Conservation (phyloP, 92 coral and sea anemone species). For the Siderastrea siderea region DNA sequence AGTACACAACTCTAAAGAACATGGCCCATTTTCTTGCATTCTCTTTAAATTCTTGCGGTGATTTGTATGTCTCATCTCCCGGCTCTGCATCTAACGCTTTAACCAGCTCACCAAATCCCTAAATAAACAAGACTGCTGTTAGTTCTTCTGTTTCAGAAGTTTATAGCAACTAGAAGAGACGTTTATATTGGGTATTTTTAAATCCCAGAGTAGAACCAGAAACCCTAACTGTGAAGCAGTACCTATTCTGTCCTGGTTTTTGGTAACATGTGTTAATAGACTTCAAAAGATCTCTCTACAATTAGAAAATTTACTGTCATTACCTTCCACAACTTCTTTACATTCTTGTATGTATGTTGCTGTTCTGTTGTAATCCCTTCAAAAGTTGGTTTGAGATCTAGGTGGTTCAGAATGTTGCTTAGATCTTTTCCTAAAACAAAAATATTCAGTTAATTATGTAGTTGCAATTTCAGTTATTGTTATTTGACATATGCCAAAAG, state of each 20-base stretch:
- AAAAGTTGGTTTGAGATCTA: conserved; percentile 29
- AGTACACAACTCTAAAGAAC: conserved; percentile 28
- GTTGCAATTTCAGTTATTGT: too few relatives aligned
- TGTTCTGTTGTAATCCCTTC: neutral
- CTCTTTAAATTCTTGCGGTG: conserved; percentile 24
- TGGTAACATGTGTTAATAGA: neutral
- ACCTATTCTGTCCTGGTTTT: too few relatives aligned
- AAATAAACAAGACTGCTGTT: neutral
- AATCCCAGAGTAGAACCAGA: neutral
- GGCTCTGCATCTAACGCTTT: conserved; percentile 21
- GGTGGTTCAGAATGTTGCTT: neutral
- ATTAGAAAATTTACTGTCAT: neutral
- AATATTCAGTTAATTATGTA: too few relatives aligned
- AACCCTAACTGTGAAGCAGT: too few relatives aligned
- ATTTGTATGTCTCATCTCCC: conserved; percentile 26
- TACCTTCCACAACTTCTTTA: conserved; percentile 42
- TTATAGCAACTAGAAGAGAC: neutral
- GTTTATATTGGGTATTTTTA: neutral
- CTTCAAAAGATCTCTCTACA: neutral
- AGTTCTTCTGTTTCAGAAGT: neutral
- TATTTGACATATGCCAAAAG: too few relatives aligned
- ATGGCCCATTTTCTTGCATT: conserved; percentile 50
- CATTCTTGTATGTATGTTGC: conserved; percentile 10
- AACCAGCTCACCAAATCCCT: conserved; percentile 49
- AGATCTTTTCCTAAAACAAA: conserved; percentile 27